These are phyloP conservation scores for Tetrax tetrax DNA, from an alignment of 2,113 vertebrate species.

Conservation along the genomic window DNA sequence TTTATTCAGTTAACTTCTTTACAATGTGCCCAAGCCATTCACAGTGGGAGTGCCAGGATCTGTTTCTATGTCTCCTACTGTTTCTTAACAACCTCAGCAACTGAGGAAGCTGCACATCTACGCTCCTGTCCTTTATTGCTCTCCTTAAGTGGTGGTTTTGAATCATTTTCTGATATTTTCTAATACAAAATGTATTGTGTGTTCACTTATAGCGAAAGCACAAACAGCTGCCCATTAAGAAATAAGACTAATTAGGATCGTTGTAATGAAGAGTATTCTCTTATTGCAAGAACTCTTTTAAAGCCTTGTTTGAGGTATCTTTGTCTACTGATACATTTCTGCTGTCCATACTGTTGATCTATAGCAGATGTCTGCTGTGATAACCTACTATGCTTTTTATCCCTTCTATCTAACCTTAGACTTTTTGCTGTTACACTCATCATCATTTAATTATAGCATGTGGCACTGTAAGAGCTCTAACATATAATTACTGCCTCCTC, in stretches of 20 bases:
- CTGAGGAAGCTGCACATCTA: not conserved
- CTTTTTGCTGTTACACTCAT: not conserved
- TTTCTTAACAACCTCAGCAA: not conserved
- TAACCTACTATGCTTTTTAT: not conserved
- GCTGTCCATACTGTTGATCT: not conserved
- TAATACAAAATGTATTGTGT: not conserved
- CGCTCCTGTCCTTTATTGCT: not conserved
- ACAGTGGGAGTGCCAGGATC: not conserved
- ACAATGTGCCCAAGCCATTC: not conserved
- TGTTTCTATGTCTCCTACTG: slow-evolving; percentile 7
- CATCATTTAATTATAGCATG: not conserved
- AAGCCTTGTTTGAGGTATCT: not conserved
- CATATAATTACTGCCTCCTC: not conserved
- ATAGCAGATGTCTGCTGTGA: not conserved
- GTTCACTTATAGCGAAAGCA: not conserved
- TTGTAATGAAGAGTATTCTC: not conserved
- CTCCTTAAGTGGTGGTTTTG: not conserved
- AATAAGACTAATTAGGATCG: not conserved
- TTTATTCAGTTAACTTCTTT: slow-evolving; percentile 46
- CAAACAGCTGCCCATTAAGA: not conserved
- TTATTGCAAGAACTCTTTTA: not conserved
- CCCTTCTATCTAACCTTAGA: not conserved
- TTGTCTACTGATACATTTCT: not conserved
- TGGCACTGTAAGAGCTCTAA: not conserved
- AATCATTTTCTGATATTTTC: not conserved